phyloP scores from a whole-genome alignment of 2,797 vertebrate genomes.

The Sphenodon punctatus region DNA sequence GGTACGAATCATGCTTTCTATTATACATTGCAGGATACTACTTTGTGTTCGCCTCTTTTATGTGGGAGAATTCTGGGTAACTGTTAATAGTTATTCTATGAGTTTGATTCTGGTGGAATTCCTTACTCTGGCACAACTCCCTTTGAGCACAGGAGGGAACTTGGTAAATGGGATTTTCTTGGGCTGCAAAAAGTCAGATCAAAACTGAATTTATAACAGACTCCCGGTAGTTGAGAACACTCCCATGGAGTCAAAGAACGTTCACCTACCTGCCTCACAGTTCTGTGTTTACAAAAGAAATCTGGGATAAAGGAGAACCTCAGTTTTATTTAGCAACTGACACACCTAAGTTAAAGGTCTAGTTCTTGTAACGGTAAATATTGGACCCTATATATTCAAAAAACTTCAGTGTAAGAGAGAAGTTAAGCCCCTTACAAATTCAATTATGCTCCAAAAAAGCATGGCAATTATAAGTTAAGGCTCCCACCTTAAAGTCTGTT shows the following conservation, averaged over 20 bases:
- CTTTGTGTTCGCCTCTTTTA: neutral
- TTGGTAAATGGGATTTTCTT: neutral
- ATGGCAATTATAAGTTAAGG: too few relatives aligned
- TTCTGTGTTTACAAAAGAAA: neutral
- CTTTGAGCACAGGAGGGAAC: neutral
- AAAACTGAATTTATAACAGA: conserved; percentile 3
- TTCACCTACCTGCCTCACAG: neutral
- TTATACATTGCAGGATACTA: neutral
- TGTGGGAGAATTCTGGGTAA: neutral
- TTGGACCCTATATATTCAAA: too few relatives aligned
- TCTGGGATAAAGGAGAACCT: neutral
- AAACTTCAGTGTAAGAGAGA: too few relatives aligned
- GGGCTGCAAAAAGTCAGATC: neutral
- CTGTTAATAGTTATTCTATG: neutral
- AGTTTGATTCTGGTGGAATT: neutral
- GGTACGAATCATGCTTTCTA: neutral
- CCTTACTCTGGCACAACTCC: neutral
- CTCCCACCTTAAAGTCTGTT: too few relatives aligned
- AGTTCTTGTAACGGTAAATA: conserved; percentile 2
- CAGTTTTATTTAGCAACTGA: neutral
- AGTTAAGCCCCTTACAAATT: too few relatives aligned
- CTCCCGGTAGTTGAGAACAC: neutral
- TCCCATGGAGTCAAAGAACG: neutral
- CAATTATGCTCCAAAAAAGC: too few relatives aligned
- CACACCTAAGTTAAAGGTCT: neutral